Evolutionary conservation across 2,888 invertebrate genomes (phyloP).

Genomic region (Nomada lathburiana): DNA sequence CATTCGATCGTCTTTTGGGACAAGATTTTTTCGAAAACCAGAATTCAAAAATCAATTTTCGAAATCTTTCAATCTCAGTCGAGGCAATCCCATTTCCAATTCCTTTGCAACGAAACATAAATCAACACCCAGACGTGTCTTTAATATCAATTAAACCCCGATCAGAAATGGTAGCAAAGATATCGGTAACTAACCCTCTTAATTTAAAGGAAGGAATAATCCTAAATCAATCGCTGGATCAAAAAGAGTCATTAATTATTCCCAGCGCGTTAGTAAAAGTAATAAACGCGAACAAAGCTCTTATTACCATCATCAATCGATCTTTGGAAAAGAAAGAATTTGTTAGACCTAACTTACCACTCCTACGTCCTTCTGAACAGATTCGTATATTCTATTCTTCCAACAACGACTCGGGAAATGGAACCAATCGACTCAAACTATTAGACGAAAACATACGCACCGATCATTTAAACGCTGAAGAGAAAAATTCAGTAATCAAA

Average conservation of each 20-base stretch:
- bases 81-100: slow-evolving; percentile 14
- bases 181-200: slow-evolving; percentile 1
- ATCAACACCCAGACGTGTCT: not conserved
- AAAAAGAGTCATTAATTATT: slow-evolving; percentile 11
- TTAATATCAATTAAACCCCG: not conserved
- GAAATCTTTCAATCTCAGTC: not conserved
- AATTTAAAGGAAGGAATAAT: slow-evolving; percentile 24
- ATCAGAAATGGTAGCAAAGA: slow-evolving; percentile 5
- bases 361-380: not conserved
- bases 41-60: slow-evolving; percentile 14
- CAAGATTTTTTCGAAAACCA: slow-evolving; percentile 14
- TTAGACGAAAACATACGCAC: no score
- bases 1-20: slow-evolving; percentile 24
- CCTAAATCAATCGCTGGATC: not conserved
- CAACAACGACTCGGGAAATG: not conserved
- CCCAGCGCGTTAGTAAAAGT: slow-evolving; percentile 5
- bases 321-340: not conserved
- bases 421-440: no score
- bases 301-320: slow-evolving; percentile 16
- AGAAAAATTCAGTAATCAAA: slow-evolving; percentile 3
- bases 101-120: slow-evolving; percentile 5
- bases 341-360: slow-evolving; percentile 2
- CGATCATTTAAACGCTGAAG: not conserved
- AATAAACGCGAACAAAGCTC: not conserved
- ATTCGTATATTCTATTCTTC: not conserved